These are phyloP conservation scores for Noctua janthina DNA, from an alignment of 2,888 invertebrate genomes.

Conservation along the genomic window DNA sequence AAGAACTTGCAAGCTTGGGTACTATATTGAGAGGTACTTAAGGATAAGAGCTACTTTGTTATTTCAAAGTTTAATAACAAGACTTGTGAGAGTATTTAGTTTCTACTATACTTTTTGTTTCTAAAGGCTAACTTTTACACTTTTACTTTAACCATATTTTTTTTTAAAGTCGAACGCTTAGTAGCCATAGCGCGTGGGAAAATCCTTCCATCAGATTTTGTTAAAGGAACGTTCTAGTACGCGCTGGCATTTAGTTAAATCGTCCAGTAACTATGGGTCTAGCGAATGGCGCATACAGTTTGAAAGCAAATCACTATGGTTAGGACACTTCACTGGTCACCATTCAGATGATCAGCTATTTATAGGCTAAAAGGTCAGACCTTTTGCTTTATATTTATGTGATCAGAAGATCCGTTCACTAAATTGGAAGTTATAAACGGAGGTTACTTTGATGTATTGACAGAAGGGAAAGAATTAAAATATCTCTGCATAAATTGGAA, in stretches of 20 bases:
- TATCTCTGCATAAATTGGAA: not conserved
- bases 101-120: not conserved
- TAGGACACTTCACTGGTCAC: slow-evolving; percentile 41
- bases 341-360: slow-evolving; percentile 31
- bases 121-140: not conserved
- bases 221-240: slow-evolving; percentile 26
- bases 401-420: slow-evolving; percentile 22
- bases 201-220: slow-evolving; percentile 33
- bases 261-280: slow-evolving; percentile 19
- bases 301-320: slow-evolving; percentile 52
- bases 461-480: not conserved
- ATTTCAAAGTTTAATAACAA: slow-evolving; percentile 12
- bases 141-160: not conserved
- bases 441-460: not conserved
- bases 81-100: not conserved
- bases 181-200: slow-evolving; percentile 47
- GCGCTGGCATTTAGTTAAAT: slow-evolving; percentile 49
- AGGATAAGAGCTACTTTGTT: slow-evolving; percentile 4
- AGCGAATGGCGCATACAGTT: slow-evolving; percentile 34
- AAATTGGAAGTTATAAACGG: slow-evolving; percentile 1
- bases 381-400: slow-evolving; percentile 30
- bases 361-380: slow-evolving; percentile 40
- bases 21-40: slow-evolving; percentile 1
- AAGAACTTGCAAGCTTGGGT: slow-evolving; percentile 16
- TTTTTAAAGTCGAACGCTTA: not conserved